Evolutionary conservation across 30 jellyfish, hydroid and myxozoan species (phyloP).

Genomic region (Chironex yamaguchii): DNA sequence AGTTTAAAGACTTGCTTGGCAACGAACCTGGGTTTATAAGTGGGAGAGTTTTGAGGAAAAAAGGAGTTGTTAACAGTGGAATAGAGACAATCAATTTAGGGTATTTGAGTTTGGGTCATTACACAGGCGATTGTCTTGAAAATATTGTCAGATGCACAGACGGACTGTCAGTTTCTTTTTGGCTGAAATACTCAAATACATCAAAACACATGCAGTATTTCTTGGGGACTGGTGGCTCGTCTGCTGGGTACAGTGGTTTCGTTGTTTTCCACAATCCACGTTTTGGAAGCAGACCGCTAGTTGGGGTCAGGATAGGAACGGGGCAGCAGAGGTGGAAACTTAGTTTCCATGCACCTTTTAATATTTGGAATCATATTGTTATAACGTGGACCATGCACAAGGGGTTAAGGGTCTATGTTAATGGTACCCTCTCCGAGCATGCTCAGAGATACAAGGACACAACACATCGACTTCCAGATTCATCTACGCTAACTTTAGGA

Average conservation of each 20-base stretch:
- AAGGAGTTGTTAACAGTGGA: neutral
- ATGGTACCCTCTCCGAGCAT: neutral
- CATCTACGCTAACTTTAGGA: neutral
- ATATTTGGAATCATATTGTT: neutral
- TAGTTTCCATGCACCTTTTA: neutral
- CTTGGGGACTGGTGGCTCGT: conserved; percentile 10
- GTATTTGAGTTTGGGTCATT: neutral
- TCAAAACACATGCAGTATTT: neutral
- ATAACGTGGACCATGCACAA: neutral
- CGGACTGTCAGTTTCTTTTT: conserved; percentile 17
- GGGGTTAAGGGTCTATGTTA: neutral
- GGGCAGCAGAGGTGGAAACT: neutral
- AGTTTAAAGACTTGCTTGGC: neutral
- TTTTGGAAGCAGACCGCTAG: neutral
- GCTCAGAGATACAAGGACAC: neutral
- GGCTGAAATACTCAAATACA: neutral
- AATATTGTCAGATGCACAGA: neutral
- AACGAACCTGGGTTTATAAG: neutral
- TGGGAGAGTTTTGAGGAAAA: neutral
- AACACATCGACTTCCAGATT: neutral
- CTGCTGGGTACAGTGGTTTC: neutral
- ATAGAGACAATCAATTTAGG: neutral
- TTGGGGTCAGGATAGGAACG: neutral
- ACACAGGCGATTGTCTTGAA: conserved; percentile 5
- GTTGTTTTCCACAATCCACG: neutral